phyloP scores from a whole-genome alignment of 2,113 vertebrate genomes.

The Thomomys bottae region DNA sequence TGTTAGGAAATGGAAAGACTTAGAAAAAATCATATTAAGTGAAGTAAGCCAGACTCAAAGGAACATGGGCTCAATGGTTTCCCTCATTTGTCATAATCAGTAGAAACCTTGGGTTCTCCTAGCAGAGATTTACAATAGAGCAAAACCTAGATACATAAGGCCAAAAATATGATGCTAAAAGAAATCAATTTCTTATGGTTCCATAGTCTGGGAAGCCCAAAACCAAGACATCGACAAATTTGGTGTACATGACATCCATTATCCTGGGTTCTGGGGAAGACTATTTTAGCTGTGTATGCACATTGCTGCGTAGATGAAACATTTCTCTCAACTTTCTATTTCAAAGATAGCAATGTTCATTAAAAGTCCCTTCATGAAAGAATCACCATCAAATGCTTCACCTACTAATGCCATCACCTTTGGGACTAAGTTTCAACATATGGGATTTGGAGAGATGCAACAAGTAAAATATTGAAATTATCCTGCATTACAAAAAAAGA shows the following conservation, averaged over 20 bases:
- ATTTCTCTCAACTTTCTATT: neutral
- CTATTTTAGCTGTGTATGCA: neutral
- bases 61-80: no score
- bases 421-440: neutral
- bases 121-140: no score
- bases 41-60: no score
- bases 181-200: neutral
- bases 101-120: no score
- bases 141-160: no score
- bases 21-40: no score
- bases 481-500: no score
- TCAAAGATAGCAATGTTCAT: neutral
- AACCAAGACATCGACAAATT: neutral
- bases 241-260: rapidly evolving
- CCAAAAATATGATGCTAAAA: no score
- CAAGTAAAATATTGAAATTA: no score
- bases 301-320: no score
- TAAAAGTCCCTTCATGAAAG: neutral
- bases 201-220: neutral
- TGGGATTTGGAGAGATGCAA: neutral
- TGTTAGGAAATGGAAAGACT: no score
- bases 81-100: no score
- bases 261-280: neutral
- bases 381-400: neutral
- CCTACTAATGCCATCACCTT: neutral